Evolutionary conservation across 2,113 vertebrate species (phyloP).

Genomic region (Sprattus sprattus): DNA sequence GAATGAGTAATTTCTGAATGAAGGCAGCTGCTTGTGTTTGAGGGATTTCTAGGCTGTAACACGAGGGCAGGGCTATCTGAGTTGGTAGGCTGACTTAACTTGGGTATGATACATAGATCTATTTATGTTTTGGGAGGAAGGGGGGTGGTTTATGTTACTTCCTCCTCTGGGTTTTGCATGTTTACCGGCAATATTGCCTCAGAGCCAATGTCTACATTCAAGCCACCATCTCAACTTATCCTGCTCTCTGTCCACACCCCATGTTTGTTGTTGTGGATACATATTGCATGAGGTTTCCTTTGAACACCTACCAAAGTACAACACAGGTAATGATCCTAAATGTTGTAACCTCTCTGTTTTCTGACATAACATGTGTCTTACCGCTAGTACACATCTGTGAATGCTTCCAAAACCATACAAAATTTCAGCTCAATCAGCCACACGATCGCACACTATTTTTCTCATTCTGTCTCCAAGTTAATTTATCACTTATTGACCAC

Average conservation of each 20-base stretch:
- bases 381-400: neutral
- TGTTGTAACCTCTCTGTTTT: slow-evolving; percentile 18
- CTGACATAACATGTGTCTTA: neutral
- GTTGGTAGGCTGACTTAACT: neutral
- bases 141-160: slow-evolving; percentile 18
- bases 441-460: neutral
- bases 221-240: slow-evolving; percentile 46
- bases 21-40: slow-evolving; percentile 5
- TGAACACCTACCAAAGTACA: slow-evolving; percentile 41
- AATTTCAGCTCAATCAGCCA: neutral
- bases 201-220: slow-evolving; percentile 45
- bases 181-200: slow-evolving; percentile 39
- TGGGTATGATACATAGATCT: neutral
- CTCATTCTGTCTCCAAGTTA: neutral
- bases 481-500: neutral
- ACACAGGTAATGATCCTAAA: slow-evolving; percentile 42
- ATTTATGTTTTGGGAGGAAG: neutral
- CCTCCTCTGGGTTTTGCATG: slow-evolving; percentile 34
- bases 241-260: slow-evolving; percentile 34
- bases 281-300: slow-evolving; percentile 46
- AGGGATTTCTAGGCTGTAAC: neutral
- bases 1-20: slow-evolving; percentile 17
- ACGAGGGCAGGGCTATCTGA: neutral
- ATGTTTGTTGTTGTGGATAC: slow-evolving; percentile 51
- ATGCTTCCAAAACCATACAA: neutral